phyloP scores from a whole-genome alignment of 2,888 invertebrate genomes.

The Hypercompe scribonia region DNA sequence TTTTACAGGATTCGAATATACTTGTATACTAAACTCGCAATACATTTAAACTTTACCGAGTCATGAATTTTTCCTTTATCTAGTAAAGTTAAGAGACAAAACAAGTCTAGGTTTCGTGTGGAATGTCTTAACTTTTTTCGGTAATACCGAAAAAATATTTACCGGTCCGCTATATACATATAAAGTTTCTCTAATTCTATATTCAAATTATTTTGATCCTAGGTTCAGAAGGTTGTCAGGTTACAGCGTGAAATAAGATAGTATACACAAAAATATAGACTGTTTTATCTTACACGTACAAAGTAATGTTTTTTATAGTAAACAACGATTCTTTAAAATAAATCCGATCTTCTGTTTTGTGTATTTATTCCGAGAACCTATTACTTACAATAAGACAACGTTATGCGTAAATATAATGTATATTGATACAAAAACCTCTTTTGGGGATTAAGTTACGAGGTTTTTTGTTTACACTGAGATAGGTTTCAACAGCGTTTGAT shows the following conservation, averaged over 20 bases:
- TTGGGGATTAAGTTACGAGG: constrained; percentile 44
- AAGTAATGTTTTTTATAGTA: not conserved
- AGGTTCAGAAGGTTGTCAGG: not conserved
- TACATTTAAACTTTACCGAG: constrained; percentile 1
- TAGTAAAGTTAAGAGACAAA: constrained; percentile 4
- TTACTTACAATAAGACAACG: constrained; percentile 25
- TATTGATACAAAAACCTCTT: constrained; percentile 50
- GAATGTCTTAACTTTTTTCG: not conserved
- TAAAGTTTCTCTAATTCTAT: not conserved
- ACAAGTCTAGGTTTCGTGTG: not conserved
- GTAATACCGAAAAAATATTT: no score
- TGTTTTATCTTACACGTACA: not conserved
- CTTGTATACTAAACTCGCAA: not conserved
- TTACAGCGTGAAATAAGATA: not conserved
- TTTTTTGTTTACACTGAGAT: constrained; percentile 46
- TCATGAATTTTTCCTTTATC: constrained; percentile 1
- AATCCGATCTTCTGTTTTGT: constrained; percentile 8
- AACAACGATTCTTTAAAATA: constrained; percentile 5
- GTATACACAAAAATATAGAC: no score
- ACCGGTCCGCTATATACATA: not conserved
- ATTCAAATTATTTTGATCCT: constrained; percentile 27
- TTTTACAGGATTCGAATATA: not conserved
- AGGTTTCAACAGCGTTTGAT: constrained; percentile 47
- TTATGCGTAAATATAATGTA: constrained; percentile 43
- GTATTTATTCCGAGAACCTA: constrained; percentile 1